Percentiles rank a stretch among this genome's conserved stretches.
Evolutionary conservation across 2,797 vertebrate species (phyloP).

Genomic region (Kryptopterus vitreolus): DNA sequence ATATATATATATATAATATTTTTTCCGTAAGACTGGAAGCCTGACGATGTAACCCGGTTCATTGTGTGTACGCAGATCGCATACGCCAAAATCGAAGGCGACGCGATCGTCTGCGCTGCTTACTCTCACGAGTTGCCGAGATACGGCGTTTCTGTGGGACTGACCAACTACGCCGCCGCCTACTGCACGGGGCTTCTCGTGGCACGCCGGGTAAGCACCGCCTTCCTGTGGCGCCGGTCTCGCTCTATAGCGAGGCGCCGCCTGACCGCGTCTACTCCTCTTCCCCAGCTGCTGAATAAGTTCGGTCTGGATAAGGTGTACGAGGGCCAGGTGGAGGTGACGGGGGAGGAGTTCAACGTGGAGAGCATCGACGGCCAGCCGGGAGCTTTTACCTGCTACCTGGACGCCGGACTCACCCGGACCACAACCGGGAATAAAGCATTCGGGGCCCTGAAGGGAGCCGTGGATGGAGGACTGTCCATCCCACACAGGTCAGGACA

Average conservation of each 20-base stretch:
- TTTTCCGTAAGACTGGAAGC: too few relatives aligned
- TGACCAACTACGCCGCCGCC: slow-evolving; percentile 94
- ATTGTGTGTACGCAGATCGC: slow-evolving; percentile 78
- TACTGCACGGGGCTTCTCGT: slow-evolving; percentile 94
- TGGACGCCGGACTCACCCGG: slow-evolving; percentile 94
- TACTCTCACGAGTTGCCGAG: slow-evolving; percentile 93
- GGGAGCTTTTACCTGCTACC: slow-evolving; percentile 93
- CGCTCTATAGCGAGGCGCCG: too few relatives aligned
- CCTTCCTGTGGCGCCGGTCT: not conserved
- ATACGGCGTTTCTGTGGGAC: slow-evolving; percentile 85
- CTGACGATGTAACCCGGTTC: too few relatives aligned
- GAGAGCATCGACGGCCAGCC: slow-evolving; percentile 94
- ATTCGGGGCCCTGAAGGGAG: slow-evolving; percentile 94
- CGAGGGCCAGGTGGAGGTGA: slow-evolving; percentile 93
- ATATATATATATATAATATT: too few relatives aligned
- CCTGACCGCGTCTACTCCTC: too few relatives aligned
- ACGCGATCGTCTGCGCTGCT: slow-evolving; percentile 94
- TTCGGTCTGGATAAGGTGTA: slow-evolving; percentile 95
- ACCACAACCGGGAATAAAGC: slow-evolving; percentile 99
- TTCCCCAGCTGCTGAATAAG: slow-evolving; percentile 87
- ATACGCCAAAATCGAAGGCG: slow-evolving; percentile 93
- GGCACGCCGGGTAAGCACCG: slow-evolving; percentile 85
- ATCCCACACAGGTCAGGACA: slow-evolving; percentile 91
- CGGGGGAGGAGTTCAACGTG: slow-evolving; percentile 94
- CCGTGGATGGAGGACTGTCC: slow-evolving; percentile 95